Evolutionary conservation across 2,797 vertebrate genomes (phyloP), one percentile per base, ranked within the genome.

Genomic region (Sebastolobus alascanus): DNA sequence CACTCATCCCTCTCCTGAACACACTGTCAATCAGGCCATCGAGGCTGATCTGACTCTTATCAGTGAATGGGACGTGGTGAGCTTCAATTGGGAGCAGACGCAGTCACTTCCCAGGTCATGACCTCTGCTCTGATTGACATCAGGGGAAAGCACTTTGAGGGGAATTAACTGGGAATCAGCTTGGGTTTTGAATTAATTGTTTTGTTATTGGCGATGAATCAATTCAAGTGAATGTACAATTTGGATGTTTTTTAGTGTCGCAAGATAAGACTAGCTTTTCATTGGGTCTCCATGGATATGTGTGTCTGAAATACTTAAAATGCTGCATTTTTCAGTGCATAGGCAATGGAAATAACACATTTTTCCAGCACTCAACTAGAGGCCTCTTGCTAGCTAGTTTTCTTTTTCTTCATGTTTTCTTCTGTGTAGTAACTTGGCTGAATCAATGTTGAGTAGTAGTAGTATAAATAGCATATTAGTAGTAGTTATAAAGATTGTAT

Each of bases 21-120:
- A 68, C 52, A 33, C 69, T 4, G 37, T 77, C 70, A 73, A 40
- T 71, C 35, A 22, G 40, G 27, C 33, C 60, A 54, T 46, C 75
- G 29, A 80, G 13, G 38, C 66, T 31, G 38, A 65, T 31, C 73
- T 20, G 22, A 63, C 31, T 27, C 43, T 46, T 38, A 69, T 66
- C 61, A 12, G 50, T 77, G 14, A 52, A 6, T 2, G 54, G 60
- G 4, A 33, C 16, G 52, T 33, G 50, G 25, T 5, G 50, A 60
- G 46, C 20, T 67, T 43, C 25, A 38, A 29, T 1, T 46, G 43
- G 11, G 68, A 58, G 14, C 46, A 55, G 58, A 67, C 50, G 31
- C 29, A 52, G 63, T 73, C 68, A 59, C 60, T 68, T 68, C 22
- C 56, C 12, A 46, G 38, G 60, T 79, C 65, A 14, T 10, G 52